Base-by-base conservation (phyloP, 1,140 invertebrate genomes). In the Drosophila saltans region DNA sequence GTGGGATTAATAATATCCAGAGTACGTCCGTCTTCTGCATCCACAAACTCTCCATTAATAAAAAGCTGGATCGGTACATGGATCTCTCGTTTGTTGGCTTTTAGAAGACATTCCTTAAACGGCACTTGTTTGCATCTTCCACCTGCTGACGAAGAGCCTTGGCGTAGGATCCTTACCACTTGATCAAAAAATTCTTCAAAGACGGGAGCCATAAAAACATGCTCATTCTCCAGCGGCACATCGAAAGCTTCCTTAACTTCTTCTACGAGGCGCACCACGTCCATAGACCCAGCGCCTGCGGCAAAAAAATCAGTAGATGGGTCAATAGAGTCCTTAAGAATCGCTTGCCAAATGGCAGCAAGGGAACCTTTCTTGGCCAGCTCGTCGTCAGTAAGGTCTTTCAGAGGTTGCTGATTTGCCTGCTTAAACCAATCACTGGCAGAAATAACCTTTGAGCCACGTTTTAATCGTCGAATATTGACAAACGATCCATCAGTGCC, bases 231-330 rank as follows among this genome's bases (percentile, higher is more conserved):
- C 6, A 99, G 90, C 0, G 85, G 89, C 9, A 98, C 92, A 62
- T 95, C 94, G 21, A 96, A 94, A 68, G 96, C 94, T 64, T 98
- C 96, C 92, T 98, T 98, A 0, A 98, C 94, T 93, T 99, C 98
- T 93, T 99, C 98, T 0, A 99, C 95, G 36, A 99, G 92, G 81
- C 98, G 95, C 0, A 98, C 97, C 7, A 99, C 98, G 92, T 99
- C 98, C 97, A 99, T 99, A 8, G 98, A 98, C 0, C 97, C 97
- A 24, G 97, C 98, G 28, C 98, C 98, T 43, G 94, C 95, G 9
- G 95, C 95, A 92, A 99, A 99, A 92, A 99, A 99, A 91, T 99
- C 97, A 0, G 97, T 97, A 1, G 95, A 94, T 2, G 96, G 94
- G 2, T 96, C 95, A 3, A 99, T 94, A 1, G 96, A 95, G 1